Evolutionary conservation across 2,888 invertebrate species (phyloP), one percentile per base, ranked within the genome.

Genomic region (Chesias legatella): DNA sequence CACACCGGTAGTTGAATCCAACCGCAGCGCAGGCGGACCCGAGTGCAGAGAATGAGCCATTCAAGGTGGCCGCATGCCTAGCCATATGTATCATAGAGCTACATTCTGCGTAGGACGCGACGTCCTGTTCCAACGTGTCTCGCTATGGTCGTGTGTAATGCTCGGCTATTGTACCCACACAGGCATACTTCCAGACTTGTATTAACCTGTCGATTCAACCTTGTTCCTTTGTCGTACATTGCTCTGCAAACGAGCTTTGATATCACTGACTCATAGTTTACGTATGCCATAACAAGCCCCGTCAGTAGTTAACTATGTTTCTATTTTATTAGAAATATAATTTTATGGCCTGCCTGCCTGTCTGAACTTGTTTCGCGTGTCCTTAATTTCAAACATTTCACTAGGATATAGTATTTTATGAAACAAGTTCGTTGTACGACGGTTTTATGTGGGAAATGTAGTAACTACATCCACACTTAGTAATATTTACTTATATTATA

Each of bases 171-270:
- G 53, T 50, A 66, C 67, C 32, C 69, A 73, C 70, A 72, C 66
- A 59, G 7, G 27, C 45, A 39, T 40, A 45, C 33, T 11, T 32
- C 43, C 50, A 66, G 67, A 81, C 82, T 65, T 75, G 83, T 81
- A 74, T 67, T 66, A 79, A 83, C 83, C 73, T 81, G 83, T 82
- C 81, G 75, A 76, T 77, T 67, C 74, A 72, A 73, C 66, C 72
- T 68, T 66, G 72, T 73, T 72, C 71, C 73, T 73, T 79, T 79
- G 80, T 79, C 69, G 64, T 53, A 35, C 79, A 80, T 79, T 71
- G 67, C 53, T 73, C 68, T 70, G 74, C 67, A 75, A 73, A 77
- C 69, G 62, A 73, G 72, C 67, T 69, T 75, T 72, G 73, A 68
- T 78, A 73, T 65, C 63, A 60, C 60, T 74, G 73, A 77, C 50